These are phyloP conservation scores for Rhodinocichla rosea DNA, from an alignment of 2,113 vertebrate genomes.

Conservation along the genomic window DNA sequence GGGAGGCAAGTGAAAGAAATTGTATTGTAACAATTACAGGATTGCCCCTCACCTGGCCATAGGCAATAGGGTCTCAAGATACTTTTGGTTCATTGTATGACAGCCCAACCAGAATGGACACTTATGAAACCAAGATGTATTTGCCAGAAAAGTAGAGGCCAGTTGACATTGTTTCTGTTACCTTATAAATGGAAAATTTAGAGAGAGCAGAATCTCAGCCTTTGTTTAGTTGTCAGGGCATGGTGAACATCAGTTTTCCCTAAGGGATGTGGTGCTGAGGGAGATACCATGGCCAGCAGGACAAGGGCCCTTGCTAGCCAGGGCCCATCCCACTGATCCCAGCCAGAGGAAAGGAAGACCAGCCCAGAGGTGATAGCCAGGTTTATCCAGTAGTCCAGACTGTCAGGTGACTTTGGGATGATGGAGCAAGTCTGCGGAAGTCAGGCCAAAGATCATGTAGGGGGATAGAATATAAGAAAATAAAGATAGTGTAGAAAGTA, in stretches of 20 bases:
- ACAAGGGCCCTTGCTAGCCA: background rate
- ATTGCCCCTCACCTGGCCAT: background rate
- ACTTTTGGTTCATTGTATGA: background rate
- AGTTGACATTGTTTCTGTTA: background rate
- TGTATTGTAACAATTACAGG: background rate
- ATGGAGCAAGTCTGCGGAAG: background rate
- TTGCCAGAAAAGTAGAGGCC: background rate
- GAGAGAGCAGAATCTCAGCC: background rate
- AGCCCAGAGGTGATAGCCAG: background rate
- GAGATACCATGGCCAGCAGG: background rate
- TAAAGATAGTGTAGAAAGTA: too few relatives aligned
- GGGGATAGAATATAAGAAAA: too few relatives aligned
- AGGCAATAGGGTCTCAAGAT: background rate
- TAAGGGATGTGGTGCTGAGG: background rate
- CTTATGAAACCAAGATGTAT: background rate
- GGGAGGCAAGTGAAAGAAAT: background rate
- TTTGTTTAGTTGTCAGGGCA: background rate
- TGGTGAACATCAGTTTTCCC: background rate
- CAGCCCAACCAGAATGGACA: background rate
- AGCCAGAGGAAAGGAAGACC: rapidly evolving
- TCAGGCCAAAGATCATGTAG: background rate
- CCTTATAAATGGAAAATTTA: background rate
- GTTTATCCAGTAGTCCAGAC: background rate
- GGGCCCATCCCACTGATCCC: background rate
- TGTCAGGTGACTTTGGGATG: background rate